Conservation (phyloP, 1,140 invertebrate genomes). For the Thaumatotibia leucotreta region DNA sequence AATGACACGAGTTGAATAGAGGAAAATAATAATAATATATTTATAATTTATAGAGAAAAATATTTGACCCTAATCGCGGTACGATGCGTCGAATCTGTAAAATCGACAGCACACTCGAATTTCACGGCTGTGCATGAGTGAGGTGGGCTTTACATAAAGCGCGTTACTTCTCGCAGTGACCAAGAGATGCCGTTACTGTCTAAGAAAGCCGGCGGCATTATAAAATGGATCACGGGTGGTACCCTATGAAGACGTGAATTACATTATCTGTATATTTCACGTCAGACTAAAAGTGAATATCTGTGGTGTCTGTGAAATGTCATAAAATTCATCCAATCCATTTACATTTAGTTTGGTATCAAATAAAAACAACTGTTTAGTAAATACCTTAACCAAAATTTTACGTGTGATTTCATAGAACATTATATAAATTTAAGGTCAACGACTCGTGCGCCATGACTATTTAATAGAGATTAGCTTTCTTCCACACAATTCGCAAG, state of each 20-base stretch:
- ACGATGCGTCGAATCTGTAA: no score
- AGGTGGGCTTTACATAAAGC: background rate
- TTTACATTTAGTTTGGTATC: background rate
- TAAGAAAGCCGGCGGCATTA: no score
- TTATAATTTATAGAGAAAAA: no score
- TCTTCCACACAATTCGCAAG: constrained; percentile 21
- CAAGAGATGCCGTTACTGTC: no score
- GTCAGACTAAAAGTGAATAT: background rate
- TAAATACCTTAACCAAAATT: background rate
- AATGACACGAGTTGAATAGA: no score
- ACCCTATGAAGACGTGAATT: no score
- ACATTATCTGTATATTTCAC: no score
- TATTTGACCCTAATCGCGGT: no score
- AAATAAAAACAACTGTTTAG: constrained; percentile 4
- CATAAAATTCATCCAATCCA: background rate
- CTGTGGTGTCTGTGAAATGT: background rate
- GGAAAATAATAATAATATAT: no score
- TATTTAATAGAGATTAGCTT: background rate
- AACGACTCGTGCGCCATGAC: background rate
- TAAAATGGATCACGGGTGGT: no score
- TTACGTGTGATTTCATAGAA: background rate
- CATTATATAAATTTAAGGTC: background rate
- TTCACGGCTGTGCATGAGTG: background rate
- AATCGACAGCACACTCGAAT: no score
- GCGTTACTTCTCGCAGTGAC: no score